These are phyloP conservation scores for Erebia ligea DNA, from an alignment of 2,888 invertebrate species.

Conservation along the genomic window DNA sequence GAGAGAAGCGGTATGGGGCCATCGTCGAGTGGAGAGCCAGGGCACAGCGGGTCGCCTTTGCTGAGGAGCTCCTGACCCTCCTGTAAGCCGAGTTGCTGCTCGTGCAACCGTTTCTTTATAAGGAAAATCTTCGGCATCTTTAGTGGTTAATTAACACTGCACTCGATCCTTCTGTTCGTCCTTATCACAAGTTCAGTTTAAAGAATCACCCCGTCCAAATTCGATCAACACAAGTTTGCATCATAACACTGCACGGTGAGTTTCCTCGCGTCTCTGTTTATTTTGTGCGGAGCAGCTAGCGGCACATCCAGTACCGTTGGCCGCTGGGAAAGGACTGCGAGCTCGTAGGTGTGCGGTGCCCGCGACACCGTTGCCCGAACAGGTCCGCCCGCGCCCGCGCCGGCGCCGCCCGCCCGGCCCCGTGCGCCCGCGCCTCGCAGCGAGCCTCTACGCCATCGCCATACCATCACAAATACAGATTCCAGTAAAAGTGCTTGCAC, in stretches of 20 bases:
- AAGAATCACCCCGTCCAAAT: slow-evolving; percentile 57
- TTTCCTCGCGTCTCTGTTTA: slow-evolving; percentile 75
- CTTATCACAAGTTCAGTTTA: slow-evolving; percentile 70
- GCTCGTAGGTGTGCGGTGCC: slow-evolving; percentile 72
- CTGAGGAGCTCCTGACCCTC: slow-evolving; percentile 91
- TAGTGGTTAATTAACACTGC: slow-evolving; percentile 67
- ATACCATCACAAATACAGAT: slow-evolving; percentile 57
- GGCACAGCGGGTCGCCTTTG: slow-evolving; percentile 85
- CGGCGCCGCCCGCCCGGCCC: slow-evolving; percentile 66
- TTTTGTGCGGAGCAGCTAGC: slow-evolving; percentile 73
- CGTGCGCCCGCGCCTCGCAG: slow-evolving; percentile 57
- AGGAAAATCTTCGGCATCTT: slow-evolving; percentile 96
- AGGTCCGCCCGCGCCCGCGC: slow-evolving; percentile 78
- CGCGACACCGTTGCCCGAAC: slow-evolving; percentile 80
- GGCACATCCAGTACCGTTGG: slow-evolving; percentile 81
- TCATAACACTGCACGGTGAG: slow-evolving; percentile 78
- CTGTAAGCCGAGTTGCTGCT: slow-evolving; percentile 93
- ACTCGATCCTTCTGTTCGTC: slow-evolving; percentile 72
- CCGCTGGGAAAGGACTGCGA: slow-evolving; percentile 80
- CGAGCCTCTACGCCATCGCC: slow-evolving; percentile 47
- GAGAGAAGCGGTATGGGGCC: slow-evolving; percentile 86
- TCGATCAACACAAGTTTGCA: slow-evolving; percentile 67
- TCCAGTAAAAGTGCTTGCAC: slow-evolving; percentile 79
- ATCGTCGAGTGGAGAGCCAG: slow-evolving; percentile 81
- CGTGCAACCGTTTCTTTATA: slow-evolving; percentile 94